Conservation (phyloP, 2,888 invertebrate genomes). For the Megaustenia siamemsis region DNA sequence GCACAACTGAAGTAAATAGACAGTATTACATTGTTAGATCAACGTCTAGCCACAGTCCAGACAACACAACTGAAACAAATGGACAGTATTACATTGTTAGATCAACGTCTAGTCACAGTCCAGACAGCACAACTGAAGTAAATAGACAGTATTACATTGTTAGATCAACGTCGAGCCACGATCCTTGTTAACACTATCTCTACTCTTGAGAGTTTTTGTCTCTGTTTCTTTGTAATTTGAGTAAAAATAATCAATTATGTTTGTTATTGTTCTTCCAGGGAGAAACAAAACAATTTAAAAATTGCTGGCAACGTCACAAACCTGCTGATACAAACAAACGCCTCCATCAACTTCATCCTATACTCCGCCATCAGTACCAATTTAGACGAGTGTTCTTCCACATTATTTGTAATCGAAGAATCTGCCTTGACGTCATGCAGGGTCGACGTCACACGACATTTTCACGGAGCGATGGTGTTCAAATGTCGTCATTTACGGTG, state of each 20-base stretch:
- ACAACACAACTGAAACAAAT: no score
- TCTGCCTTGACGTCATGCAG: constrained; percentile 1
- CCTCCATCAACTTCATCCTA: constrained; percentile 88
- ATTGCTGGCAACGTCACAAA: constrained; percentile 87
- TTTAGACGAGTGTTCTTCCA: constrained; percentile 84
- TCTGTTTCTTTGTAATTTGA: background rate
- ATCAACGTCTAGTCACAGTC: no score
- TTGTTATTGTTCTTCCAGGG: background rate
- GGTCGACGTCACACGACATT: background rate
- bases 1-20: no score
- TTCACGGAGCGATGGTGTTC: constrained; percentile 39
- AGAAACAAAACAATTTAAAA: constrained; percentile 58
- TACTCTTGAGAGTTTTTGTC: no score
- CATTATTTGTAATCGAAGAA: constrained; percentile 59
- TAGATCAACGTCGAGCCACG: no score
- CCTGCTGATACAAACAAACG: constrained; percentile 86
- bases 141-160: no score
- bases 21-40: no score
- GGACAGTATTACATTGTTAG: no score
- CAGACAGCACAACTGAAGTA: no score
- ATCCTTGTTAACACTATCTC: no score
- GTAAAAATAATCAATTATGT: background rate
- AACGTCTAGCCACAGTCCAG: no score
- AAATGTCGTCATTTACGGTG: constrained; percentile 40
- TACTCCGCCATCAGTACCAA: constrained; percentile 89